Percentiles rank a stretch among this genome's conserved stretches.
Conservation (phyloP, 2,797 vertebrate genomes). For the Aldrovandia affinis region DNA sequence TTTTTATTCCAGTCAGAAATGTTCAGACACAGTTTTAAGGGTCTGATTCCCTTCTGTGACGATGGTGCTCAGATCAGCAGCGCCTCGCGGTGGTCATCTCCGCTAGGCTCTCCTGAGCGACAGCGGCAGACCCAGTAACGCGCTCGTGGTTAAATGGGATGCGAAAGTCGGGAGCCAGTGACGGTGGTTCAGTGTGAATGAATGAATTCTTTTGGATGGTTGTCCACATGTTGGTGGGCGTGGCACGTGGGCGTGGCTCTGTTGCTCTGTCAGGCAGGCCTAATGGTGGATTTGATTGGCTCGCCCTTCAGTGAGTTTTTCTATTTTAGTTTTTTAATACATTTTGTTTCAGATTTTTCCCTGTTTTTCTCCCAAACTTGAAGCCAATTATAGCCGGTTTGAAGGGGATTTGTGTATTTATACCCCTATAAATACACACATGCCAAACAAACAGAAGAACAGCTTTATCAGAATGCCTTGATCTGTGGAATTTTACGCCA, state of each 20-base stretch:
- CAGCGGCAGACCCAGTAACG: conserved; percentile 55
- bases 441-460: background rate
- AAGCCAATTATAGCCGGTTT: no score
- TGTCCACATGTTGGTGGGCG: background rate
- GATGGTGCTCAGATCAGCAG: conserved; percentile 65
- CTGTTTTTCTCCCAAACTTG: no score
- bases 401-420: conserved; percentile 18
- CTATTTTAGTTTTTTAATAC: no score
- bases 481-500: background rate
- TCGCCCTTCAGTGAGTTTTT: background rate
- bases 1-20: conserved; percentile 48
- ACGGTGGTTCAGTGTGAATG: no score
- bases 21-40: conserved; percentile 46
- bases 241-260: background rate
- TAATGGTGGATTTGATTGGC: no score
- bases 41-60: conserved; percentile 67
- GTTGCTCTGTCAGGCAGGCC: no score
- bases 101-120: conserved; percentile 62
- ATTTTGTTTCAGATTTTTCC: no score
- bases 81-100: conserved; percentile 73
- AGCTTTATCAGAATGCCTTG: background rate
- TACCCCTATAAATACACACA: background rate
- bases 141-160: background rate
- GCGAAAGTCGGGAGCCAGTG: background rate
- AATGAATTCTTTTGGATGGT: background rate